Evolutionary conservation across 1,140 invertebrate species (phyloP).

Genomic region (Temnothorax curvispinosus): DNA sequence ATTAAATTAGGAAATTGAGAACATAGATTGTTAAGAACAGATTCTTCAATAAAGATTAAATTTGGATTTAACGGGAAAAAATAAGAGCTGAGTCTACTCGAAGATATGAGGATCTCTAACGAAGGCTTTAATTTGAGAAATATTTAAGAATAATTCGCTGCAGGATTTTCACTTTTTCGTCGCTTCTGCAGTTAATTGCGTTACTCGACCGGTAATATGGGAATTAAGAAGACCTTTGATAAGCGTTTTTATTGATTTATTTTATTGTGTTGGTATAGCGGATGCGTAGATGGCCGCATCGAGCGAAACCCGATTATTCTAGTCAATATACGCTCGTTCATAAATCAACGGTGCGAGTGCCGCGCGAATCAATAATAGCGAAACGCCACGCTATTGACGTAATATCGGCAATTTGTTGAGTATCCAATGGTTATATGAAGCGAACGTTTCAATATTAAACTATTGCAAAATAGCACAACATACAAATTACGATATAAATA

Average conservation of each 20-base stretch:
- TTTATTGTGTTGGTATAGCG: slow-evolving; percentile 25
- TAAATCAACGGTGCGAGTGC: slow-evolving; percentile 35
- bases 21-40: not conserved
- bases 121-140: not conserved
- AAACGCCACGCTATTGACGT: slow-evolving; percentile 33
- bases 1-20: not conserved
- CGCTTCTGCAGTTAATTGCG: not conserved
- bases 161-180: not conserved
- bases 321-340: slow-evolving; percentile 50
- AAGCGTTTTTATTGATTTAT: slow-evolving; percentile 28
- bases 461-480: not conserved
- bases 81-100: not conserved
- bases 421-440: not conserved
- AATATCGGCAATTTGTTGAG: slow-evolving; percentile 39
- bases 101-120: not conserved
- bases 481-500: not conserved
- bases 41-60: not conserved
- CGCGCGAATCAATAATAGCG: slow-evolving; percentile 45
- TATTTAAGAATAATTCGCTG: not conserved
- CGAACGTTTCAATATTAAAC: not conserved
- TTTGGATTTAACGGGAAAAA: not conserved
- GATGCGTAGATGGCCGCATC: slow-evolving; percentile 27
- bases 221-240: slow-evolving; percentile 21
- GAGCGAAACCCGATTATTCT: slow-evolving; percentile 42
- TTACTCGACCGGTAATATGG: slow-evolving; percentile 6